Evolutionary conservation across 2,888 invertebrate genomes (phyloP).

Genomic region (Catocala fraxini): DNA sequence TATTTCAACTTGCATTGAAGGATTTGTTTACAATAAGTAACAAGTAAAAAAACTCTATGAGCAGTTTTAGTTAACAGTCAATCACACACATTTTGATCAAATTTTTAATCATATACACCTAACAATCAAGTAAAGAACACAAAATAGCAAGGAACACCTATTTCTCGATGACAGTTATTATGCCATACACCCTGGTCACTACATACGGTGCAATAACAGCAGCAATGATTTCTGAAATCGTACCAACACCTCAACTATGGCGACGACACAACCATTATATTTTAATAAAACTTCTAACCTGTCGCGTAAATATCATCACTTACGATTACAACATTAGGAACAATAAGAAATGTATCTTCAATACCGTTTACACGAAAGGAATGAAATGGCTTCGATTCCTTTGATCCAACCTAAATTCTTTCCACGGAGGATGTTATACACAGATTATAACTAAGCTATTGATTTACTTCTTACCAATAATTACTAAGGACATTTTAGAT

Average conservation of each 20-base stretch:
- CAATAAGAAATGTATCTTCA: conserved; percentile 58
- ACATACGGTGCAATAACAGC: conserved; percentile 74
- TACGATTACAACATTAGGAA: conserved; percentile 44
- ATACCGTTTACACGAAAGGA: conserved; percentile 69
- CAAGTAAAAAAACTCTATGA: conserved; percentile 31
- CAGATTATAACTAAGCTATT: conserved; percentile 48
- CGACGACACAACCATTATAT: conserved; percentile 71
- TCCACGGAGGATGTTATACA: conserved; percentile 57
- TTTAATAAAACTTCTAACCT: conserved; percentile 55
- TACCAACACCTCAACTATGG: conserved; percentile 79
- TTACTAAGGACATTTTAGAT: conserved; percentile 81
- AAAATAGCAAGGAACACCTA: conserved; percentile 36
- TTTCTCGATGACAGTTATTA: conserved; percentile 73
- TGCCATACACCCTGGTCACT: conserved; percentile 74
- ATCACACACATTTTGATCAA: conserved; percentile 12
- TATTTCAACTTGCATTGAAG: conserved; percentile 34
- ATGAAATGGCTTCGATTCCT: conserved; percentile 85
- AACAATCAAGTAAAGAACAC: conserved; percentile 8
- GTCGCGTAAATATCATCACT: conserved; percentile 52
- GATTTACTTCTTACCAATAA: conserved; percentile 78
- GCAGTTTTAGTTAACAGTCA: conserved; percentile 16
- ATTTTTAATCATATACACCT: conserved; percentile 16
- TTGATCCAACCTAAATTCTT: conserved; percentile 81
- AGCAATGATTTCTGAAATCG: conserved; percentile 76
- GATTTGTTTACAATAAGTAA: conserved; percentile 49